Evolutionary conservation across 2,888 invertebrate genomes (phyloP), one percentile per base, ranked within the genome.

Genomic region (Hoplodrina blanda): DNA sequence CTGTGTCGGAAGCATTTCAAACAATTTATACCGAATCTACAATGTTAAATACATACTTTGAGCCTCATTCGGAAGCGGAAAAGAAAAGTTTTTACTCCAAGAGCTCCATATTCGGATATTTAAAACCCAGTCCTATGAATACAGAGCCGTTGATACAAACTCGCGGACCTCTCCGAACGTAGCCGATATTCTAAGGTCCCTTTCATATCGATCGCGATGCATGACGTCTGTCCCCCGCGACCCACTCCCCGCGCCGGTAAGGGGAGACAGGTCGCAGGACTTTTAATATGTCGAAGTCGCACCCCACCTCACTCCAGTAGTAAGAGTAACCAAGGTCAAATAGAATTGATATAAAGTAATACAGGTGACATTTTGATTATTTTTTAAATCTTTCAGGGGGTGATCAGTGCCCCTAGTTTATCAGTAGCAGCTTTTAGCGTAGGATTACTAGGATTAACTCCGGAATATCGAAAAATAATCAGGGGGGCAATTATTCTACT

Each of bases 201-300:
- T 82, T 83, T 82, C 73, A 78, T 89, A 91, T 92, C 87, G 91
- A 91, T 90, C 91, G 83, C 62, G 65, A 73, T 75, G 80, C 78
- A 83, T 90, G 91, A 90, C 82, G 76, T 72, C 72, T 49, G 63
- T 61, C 69, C 62, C 68, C 68, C 70, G 50, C 76, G 50, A 17
- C 74, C 61, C 70, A 44, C 65, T 25, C 62, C 65, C 15, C 73
- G 61, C 67, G 62, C 30, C 56, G 46, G 54, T 13, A 33, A 44
- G 19, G 76, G 68, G 77, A 59, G 70, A 46, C 56, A 64, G 70
- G 69, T 68, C 73, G 55, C 60, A 71, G 69, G 78, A 73, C 73
- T 78, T 73, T 61, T 68, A 73, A 73, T 63, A 61, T 62, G 74
- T 33, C 50, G 57, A n/a, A 56, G 25, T 54, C 6, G 15, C 69